A percentile compares a stretch with the other conserved stretches of the same genome.
Conservation (phyloP, 2,888 invertebrate species). For the Drosophila mimetica region DNA sequence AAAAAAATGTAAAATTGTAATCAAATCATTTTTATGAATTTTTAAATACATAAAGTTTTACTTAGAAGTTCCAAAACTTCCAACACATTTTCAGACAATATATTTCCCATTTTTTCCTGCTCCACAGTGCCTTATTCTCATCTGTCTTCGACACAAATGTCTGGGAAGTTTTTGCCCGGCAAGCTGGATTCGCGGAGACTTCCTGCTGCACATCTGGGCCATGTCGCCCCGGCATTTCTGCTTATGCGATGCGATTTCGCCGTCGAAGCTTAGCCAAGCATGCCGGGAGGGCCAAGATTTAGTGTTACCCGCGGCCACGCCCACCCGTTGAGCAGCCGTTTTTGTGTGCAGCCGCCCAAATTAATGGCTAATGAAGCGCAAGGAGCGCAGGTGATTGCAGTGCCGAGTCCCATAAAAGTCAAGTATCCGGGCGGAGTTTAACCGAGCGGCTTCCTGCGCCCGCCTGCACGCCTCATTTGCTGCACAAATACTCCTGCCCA, state of each 20-base stretch:
- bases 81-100: not conserved
- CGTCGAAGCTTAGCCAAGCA: slow-evolving; percentile 47
- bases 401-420: slow-evolving; percentile 62
- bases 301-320: slow-evolving; percentile 33
- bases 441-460: slow-evolving; percentile 24
- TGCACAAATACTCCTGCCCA: slow-evolving; percentile 38
- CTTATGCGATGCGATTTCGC: slow-evolving; percentile 34
- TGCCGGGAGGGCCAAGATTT: slow-evolving; percentile 44
- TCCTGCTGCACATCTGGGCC: slow-evolving; percentile 42
- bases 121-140: slow-evolving; percentile 8
- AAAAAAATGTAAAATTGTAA: no score
- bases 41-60: no score
- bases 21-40: no score
- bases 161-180: slow-evolving; percentile 4
- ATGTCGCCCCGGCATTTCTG: slow-evolving; percentile 22
- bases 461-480: slow-evolving; percentile 68
- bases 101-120: not conserved
- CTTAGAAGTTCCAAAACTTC: no score
- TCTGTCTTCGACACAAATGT: slow-evolving; percentile 5
- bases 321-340: slow-evolving; percentile 14
- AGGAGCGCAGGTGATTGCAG: slow-evolving; percentile 31
- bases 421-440: slow-evolving; percentile 42
- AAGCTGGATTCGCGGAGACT: not conserved
- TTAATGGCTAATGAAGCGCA: slow-evolving; percentile 72
- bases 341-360: slow-evolving; percentile 44